phyloP scores from a whole-genome alignment of 2,888 invertebrate genomes.

The Hypsopygia costalis region DNA sequence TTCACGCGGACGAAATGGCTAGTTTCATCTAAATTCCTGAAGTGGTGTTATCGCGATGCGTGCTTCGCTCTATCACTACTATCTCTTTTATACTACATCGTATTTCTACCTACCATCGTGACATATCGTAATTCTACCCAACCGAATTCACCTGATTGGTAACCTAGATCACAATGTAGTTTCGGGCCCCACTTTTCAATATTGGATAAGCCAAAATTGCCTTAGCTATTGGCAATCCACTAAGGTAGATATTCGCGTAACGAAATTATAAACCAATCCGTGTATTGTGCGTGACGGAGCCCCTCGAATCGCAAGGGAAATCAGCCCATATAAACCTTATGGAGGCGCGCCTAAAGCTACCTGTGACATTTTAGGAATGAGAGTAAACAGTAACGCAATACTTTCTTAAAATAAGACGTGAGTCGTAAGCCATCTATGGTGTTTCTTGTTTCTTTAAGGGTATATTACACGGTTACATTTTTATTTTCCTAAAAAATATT shows the following conservation, averaged over 20 bases:
- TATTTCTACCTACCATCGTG: no score
- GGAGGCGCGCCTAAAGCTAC: not conserved
- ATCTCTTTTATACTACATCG: no score
- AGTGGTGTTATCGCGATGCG: no score
- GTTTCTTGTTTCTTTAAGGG: no score
- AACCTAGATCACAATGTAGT: slow-evolving; percentile 1
- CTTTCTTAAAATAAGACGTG: not conserved
- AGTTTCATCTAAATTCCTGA: no score
- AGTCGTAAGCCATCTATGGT: no score
- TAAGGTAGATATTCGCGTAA: slow-evolving; percentile 17
- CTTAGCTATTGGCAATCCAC: slow-evolving; percentile 3
- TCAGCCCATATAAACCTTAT: slow-evolving; percentile 14
- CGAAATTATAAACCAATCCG: slow-evolving; percentile 18
- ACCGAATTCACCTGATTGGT: not conserved
- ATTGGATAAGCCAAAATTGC: slow-evolving; percentile 9
- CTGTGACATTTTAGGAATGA: slow-evolving; percentile 6
- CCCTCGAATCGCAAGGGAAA: slow-evolving; percentile 18
- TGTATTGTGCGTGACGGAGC: slow-evolving; percentile 14
- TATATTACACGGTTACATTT: no score
- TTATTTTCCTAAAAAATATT: no score
- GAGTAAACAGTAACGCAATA: not conserved
- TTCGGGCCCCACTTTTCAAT: slow-evolving; percentile 4
- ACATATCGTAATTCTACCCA: not conserved
- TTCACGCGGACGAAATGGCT: no score
- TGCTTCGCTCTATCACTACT: no score